phyloP scores from a whole-genome alignment of 2,113 vertebrate species.

The Lamprotornis superbus region DNA sequence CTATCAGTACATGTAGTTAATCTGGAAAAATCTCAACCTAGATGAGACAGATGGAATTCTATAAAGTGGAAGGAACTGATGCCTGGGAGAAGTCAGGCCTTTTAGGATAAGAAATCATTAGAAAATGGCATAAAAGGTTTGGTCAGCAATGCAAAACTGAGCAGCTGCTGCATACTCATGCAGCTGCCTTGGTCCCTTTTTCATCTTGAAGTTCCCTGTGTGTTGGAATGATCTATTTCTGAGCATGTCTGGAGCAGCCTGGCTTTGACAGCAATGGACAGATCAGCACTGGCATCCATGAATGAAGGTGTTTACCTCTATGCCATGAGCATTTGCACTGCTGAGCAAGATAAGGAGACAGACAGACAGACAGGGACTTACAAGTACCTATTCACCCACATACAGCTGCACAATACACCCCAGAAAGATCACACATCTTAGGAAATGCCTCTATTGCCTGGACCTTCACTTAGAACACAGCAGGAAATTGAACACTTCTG shows the following conservation, averaged over 20 bases:
- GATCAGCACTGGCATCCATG: background rate
- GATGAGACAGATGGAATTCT: background rate
- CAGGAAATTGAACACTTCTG: background rate
- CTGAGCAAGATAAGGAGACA: background rate
- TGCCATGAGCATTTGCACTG: background rate
- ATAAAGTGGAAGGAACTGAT: background rate
- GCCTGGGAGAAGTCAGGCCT: background rate
- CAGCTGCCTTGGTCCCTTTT: background rate
- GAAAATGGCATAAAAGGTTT: background rate
- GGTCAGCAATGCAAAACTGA: background rate
- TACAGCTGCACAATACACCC: background rate
- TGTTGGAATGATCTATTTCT: background rate
- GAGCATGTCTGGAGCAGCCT: background rate
- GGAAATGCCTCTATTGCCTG: background rate
- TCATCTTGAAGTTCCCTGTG: background rate
- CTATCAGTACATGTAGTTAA: background rate
- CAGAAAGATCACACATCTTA: background rate
- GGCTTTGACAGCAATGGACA: background rate
- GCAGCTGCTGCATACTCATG: background rate
- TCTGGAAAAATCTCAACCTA: background rate
- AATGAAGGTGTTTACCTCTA: background rate
- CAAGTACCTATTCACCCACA: background rate
- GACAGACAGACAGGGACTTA: background rate
- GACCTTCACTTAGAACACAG: background rate
- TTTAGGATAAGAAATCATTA: background rate